These are phyloP conservation scores for Salvelinus fontinalis DNA, from an alignment of 2,113 vertebrate genomes.

Conservation along the genomic window DNA sequence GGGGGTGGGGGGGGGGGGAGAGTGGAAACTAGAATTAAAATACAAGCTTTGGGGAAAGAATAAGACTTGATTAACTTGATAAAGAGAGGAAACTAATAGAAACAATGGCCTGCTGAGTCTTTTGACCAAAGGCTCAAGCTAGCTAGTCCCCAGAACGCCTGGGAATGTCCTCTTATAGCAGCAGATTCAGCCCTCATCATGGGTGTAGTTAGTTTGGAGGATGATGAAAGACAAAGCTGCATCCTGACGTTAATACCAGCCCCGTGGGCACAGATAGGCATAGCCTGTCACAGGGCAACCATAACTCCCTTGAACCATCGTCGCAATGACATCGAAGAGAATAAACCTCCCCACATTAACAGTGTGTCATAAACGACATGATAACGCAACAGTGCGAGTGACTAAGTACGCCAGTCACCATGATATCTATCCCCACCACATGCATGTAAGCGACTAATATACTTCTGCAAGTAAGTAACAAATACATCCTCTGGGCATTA, in stretches of 20 bases:
- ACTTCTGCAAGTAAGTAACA: not conserved
- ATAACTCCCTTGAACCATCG: too few species aligned
- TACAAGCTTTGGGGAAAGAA: conserved; percentile 39
- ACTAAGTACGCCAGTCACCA: too few species aligned
- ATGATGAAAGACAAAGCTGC: not conserved
- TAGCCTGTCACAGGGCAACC: too few species aligned
- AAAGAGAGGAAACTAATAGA: not conserved
- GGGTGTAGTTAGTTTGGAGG: not conserved
- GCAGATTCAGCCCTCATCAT: not conserved
- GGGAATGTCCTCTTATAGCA: not conserved
- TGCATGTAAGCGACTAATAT: not conserved
- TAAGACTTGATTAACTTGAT: too few species aligned
- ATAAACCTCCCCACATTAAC: too few species aligned
- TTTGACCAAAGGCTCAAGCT: not conserved
- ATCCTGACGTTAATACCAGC: not conserved
- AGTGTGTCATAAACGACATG: not conserved
- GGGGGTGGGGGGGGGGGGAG: not conserved
- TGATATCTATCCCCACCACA: not conserved
- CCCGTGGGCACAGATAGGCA: too few species aligned
- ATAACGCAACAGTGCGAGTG: not conserved
- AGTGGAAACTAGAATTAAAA: not conserved
- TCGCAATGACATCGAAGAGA: too few species aligned
- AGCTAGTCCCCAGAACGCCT: not conserved
- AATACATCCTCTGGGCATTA: not conserved
- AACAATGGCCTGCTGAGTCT: not conserved